Base-by-base conservation (phyloP, 1,140 invertebrate species). In the Anastatus disparis region DNA sequence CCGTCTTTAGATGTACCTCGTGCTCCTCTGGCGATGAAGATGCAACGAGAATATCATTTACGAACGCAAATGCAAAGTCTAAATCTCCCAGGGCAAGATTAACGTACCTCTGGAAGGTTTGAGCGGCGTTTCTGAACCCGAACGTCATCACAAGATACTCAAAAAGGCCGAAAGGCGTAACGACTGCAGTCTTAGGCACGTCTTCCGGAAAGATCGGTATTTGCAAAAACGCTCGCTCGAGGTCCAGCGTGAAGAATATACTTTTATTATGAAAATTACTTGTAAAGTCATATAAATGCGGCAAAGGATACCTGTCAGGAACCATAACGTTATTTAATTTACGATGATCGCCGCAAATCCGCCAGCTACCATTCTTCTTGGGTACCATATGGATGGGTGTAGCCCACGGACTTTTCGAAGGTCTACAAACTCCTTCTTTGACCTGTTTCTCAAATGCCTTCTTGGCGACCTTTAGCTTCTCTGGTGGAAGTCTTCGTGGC, bases 201-300 rank as follows among this genome's bases (percentile, higher is more conserved):
- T 78, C 72, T 3, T 71, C 52, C 7, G 29, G 42, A 2, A 46
- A 42, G 0, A 79, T 65, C 1, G 71, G 77, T 6, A 80, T 73
- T 50, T 78, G 86, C 72, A 81, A 82, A 71, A 85, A 89, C 0
- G 86, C 87, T 26, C 75, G 74, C 0, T 63, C 53, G 1, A 87
- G 44, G 76, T 89, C 87, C 2, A 89, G 42, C 1, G 73, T 74
- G 6, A 78, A 75, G 61, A 88, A 88, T 31, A 78, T 77, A 7
- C 52, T 75, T 10, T 75, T 62, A 0, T 79, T 80, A 1, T 55
- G 52, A 7, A 88, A 53, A 6, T 46, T 56, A 27, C 79, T 69
- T 3, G 87, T 68, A 3, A 77, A 73, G 26, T 77, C 59, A 12
- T 62, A 10, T 44, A 46, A 12, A 15, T 46, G 26, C 8, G 20